Conservation (phyloP, 2,113 vertebrate genomes). For the Stigmatopora argus region DNA sequence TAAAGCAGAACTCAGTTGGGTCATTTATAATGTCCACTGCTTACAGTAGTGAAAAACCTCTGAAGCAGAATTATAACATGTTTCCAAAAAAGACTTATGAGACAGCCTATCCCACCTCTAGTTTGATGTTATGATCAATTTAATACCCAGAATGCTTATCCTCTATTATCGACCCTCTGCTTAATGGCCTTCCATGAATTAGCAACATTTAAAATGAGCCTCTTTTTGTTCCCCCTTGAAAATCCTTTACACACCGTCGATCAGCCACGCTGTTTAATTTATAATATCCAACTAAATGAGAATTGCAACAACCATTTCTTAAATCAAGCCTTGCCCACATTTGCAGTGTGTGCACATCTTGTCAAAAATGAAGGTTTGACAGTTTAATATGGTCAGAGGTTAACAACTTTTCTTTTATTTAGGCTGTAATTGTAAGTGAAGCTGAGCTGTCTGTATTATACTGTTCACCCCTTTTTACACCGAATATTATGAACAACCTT, state of each 20-base stretch:
- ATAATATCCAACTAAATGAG: not conserved
- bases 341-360: not conserved
- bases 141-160: constrained; percentile 55
- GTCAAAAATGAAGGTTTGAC: not conserved
- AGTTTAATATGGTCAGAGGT: not conserved
- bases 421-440: not conserved
- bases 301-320: not conserved
- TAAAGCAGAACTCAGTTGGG: not conserved
- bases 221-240: constrained; percentile 9
- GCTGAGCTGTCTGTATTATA: not conserved
- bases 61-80: constrained; percentile 40
- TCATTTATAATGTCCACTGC: constrained; percentile 58
- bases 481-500: constrained; percentile 9
- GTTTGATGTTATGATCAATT: constrained; percentile 58
- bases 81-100: constrained; percentile 51
- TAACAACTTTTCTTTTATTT: not conserved
- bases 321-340: not conserved
- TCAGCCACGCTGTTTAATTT: not conserved
- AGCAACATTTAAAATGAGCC: constrained; percentile 43
- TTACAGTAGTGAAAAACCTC: constrained; percentile 51
- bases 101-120: constrained; percentile 38
- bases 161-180: constrained; percentile 47
- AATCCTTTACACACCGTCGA: constrained; percentile 20
- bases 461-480: not conserved
- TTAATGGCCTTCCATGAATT: constrained; percentile 51